These are phyloP conservation scores for Sebastes baramenuke DNA, from an alignment of 2,797 vertebrate species.

Conservation along the genomic window DNA sequence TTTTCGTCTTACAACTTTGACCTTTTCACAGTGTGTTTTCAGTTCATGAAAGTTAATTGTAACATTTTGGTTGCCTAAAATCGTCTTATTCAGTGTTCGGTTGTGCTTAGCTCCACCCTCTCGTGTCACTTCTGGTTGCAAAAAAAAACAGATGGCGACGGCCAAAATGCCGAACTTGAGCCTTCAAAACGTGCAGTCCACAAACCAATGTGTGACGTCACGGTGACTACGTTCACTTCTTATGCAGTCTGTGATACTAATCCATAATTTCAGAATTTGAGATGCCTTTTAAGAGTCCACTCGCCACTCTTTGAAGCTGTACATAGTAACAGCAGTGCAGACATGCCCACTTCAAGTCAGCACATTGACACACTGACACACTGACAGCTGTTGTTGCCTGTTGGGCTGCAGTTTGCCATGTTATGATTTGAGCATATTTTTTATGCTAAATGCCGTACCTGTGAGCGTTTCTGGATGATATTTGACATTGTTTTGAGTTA, in stretches of 20 bases:
- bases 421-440: too few species aligned
- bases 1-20: not conserved
- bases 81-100: not conserved
- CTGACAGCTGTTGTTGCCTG: too few species aligned
- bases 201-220: not conserved
- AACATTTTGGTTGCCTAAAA: not conserved
- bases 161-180: not conserved
- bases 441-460: too few species aligned
- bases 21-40: not conserved
- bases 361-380: too few species aligned
- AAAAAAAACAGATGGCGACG: rapidly evolving
- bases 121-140: not conserved
- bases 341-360: too few species aligned
- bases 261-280: not conserved
- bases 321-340: not conserved
- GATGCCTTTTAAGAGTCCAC: not conserved
- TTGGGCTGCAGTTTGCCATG: too few species aligned
- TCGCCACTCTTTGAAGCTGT: not conserved
- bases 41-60: not conserved
- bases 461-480: too few species aligned
- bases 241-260: not conserved
- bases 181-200: not conserved
- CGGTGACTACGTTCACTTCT: too few species aligned
- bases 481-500: too few species aligned
- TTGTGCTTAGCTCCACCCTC: rapidly evolving